Conservation (phyloP, 2,888 invertebrate species). For the Andrena camellia region DNA sequence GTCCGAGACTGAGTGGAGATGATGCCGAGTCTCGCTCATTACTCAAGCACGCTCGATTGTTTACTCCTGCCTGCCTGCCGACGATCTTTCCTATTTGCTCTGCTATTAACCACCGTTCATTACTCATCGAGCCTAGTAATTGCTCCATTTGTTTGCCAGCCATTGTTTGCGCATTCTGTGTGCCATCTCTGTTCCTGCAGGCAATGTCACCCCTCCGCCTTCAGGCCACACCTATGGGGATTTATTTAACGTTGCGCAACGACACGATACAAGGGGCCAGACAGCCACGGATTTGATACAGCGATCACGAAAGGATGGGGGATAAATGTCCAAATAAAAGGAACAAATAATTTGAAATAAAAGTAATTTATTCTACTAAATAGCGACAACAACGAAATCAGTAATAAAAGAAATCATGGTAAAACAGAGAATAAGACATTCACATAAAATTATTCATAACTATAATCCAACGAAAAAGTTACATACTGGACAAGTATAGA, state of each 20-base stretch:
- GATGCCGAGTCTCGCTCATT: conserved; percentile 85
- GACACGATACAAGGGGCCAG: background rate
- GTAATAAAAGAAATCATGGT: background rate
- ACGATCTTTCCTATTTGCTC: conserved; percentile 66
- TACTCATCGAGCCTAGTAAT: conserved; percentile 58
- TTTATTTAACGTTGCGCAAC: conserved; percentile 30
- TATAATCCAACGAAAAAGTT: background rate
- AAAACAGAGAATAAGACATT: conserved; percentile 14
- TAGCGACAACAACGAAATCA: conserved; percentile 24
- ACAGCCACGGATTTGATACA: background rate
- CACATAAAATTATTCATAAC: conserved; percentile 7
- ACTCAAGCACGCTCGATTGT: conserved; percentile 77
- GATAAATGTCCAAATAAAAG: conserved; percentile 24
- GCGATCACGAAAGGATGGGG: background rate
- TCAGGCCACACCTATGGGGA: conserved; percentile 65
- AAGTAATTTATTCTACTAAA: conserved; percentile 46
- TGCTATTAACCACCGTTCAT: conserved; percentile 69
- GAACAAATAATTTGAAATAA: conserved; percentile 36
- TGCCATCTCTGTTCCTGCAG: conserved; percentile 68
- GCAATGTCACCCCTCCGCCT: conserved; percentile 59
- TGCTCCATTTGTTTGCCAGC: conserved; percentile 66
- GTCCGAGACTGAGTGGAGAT: conserved; percentile 90
- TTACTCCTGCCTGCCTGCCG: conserved; percentile 73
- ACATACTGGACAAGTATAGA: background rate
- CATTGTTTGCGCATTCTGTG: conserved; percentile 62